Evolutionary conservation across 2,888 invertebrate species (phyloP).

Genomic region (Epirrita christyi): DNA sequence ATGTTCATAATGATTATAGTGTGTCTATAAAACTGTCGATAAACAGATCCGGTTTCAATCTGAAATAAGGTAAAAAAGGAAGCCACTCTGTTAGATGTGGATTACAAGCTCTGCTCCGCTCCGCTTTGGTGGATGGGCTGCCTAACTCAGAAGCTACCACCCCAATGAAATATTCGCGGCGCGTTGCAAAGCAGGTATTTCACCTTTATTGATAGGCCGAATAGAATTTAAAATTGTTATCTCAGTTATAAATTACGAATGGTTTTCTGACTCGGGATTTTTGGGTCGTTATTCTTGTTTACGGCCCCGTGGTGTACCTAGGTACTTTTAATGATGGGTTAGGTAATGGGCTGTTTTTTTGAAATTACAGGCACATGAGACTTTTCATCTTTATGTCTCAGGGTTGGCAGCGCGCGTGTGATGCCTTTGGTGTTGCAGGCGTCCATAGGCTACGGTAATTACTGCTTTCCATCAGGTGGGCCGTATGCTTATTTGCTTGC

Average conservation of each 20-base stretch:
- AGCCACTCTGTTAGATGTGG: not conserved
- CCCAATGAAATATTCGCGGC: conserved; percentile 36
- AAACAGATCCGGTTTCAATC: too few species aligned
- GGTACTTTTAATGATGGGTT: too few species aligned
- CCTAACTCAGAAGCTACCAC: conserved; percentile 1
- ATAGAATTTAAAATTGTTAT: conserved; percentile 43
- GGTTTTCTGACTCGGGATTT: conserved; percentile 33
- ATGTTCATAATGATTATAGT: too few species aligned
- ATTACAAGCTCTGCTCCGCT: not conserved
- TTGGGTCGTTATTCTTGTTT: conserved; percentile 22
- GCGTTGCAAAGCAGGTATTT: conserved; percentile 40
- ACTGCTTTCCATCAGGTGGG: too few species aligned
- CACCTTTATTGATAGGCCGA: conserved; percentile 41
- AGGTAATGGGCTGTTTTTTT: too few species aligned
- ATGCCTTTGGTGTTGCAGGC: too few species aligned
- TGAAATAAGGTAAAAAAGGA: not conserved
- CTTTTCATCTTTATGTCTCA: too few species aligned
- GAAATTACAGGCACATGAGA: too few species aligned
- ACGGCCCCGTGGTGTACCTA: not conserved
- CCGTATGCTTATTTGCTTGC: too few species aligned
- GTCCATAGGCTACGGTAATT: too few species aligned
- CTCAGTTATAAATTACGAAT: conserved; percentile 39
- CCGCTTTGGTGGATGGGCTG: conserved; percentile 1
- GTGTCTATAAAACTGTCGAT: too few species aligned
- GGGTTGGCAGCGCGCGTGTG: too few species aligned